Percentiles rank a stretch among this genome's conserved stretches.
Evolutionary conservation across 2,888 invertebrate genomes (phyloP).

Genomic region (Belgica antarctica): DNA sequence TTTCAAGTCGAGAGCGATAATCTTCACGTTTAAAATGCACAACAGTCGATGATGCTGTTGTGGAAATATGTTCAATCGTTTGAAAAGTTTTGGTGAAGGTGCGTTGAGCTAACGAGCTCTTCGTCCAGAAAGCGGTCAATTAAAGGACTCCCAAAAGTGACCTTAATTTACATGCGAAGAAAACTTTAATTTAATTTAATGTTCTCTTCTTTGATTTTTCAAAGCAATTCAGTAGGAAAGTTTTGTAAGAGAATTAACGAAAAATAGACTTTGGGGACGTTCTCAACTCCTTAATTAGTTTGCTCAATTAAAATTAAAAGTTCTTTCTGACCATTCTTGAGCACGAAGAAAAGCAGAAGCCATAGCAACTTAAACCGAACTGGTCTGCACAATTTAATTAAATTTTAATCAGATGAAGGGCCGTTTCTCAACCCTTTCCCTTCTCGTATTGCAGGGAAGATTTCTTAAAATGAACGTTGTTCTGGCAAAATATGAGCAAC

Average conservation of each 20-base stretch:
- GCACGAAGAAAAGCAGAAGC: not conserved
- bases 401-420: conserved; percentile 38
- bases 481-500: not conserved
- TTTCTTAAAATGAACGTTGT: not conserved
- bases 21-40: not conserved
- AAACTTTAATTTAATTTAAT: conserved; percentile 41
- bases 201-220: not conserved
- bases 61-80: too few species aligned
- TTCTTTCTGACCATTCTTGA: not conserved
- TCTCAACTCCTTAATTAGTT: conserved; percentile 31
- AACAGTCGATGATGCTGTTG: too few species aligned
- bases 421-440: not conserved
- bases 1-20: not conserved
- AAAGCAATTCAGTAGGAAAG: not conserved
- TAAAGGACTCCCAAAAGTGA: conserved; percentile 40
- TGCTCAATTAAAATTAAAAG: conserved; percentile 36
- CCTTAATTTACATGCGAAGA: conserved; percentile 39
- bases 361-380: not conserved
- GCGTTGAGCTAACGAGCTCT: not conserved
- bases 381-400: conserved; percentile 41
- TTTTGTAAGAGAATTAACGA: not conserved
- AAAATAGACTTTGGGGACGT: not conserved
- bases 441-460: not conserved
- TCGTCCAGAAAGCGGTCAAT: not conserved
- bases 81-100: not conserved